phyloP scores from a whole-genome alignment of 2,113 vertebrate genomes.

The Urocolius indicus region DNA sequence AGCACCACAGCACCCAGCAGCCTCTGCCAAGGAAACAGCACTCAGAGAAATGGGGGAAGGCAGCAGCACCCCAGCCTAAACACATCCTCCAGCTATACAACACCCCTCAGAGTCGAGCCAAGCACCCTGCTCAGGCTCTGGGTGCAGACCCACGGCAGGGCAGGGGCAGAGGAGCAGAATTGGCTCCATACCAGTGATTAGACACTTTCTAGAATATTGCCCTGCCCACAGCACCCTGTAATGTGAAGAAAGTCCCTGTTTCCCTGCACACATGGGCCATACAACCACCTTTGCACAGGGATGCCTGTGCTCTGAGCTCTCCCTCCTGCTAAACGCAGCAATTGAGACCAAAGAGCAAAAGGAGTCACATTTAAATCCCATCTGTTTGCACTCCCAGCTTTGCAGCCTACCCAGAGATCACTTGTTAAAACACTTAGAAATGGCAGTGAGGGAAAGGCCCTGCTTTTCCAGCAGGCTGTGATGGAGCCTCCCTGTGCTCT shows the following conservation, averaged over 20 bases:
- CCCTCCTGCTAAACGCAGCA: rapidly evolving
- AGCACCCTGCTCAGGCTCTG: rapidly evolving
- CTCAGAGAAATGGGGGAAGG: rapidly evolving
- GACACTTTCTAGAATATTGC: neutral
- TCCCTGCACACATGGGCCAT: neutral
- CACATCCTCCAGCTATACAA: neutral
- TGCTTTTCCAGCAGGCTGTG: neutral
- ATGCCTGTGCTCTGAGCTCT: neutral
- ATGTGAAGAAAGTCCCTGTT: neutral
- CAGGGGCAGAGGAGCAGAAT: neutral
- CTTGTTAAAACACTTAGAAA: neutral
- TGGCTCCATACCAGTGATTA: rapidly evolving
- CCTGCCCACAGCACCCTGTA: neutral
- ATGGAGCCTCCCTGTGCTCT: neutral
- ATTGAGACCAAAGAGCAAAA: neutral
- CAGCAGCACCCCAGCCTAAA: neutral
- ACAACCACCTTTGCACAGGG: rapidly evolving
- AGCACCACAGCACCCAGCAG: neutral
- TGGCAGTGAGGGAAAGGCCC: neutral
- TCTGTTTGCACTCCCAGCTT: neutral
- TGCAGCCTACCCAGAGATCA: neutral
- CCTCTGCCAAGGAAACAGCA: neutral
- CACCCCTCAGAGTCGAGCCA: rapidly evolving
- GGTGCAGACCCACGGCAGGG: neutral
- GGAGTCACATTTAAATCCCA: neutral